These are phyloP conservation scores for Lagopus muta DNA, from an alignment of 2,113 vertebrate species.

Conservation along the genomic window DNA sequence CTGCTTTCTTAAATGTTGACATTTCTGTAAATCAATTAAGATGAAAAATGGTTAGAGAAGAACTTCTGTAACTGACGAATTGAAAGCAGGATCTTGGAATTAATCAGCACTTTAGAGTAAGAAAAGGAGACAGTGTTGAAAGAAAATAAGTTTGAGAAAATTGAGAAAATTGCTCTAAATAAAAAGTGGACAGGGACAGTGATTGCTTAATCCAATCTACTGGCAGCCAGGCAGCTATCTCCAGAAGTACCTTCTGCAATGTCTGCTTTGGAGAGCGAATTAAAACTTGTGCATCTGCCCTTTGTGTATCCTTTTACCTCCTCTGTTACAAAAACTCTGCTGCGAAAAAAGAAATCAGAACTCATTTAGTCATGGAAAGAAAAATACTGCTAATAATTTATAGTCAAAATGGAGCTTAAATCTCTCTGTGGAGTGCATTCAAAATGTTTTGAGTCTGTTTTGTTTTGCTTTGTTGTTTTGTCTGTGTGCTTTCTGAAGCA, in stretches of 20 bases:
- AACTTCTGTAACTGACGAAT: background rate
- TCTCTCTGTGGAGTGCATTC: background rate
- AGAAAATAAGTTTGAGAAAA: background rate
- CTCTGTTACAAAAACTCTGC: background rate
- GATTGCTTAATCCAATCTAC: background rate
- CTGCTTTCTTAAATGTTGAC: background rate
- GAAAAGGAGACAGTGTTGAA: background rate
- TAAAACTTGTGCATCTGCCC: background rate
- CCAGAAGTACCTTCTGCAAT: background rate
- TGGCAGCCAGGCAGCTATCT: background rate
- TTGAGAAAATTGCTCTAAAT: background rate
- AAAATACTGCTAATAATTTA: background rate
- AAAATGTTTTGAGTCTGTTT: background rate
- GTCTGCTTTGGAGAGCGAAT: background rate
- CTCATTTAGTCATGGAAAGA: background rate
- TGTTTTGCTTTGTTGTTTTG: background rate
- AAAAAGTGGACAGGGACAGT: background rate
- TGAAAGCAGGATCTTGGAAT: background rate
- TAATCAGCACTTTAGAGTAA: background rate
- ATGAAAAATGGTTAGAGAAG: background rate
- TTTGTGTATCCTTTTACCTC: background rate
- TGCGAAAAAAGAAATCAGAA: background rate
- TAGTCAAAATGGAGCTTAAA: background rate
- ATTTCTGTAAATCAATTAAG: background rate
- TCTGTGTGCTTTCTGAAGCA: background rate